These are phyloP conservation scores for Clarias macrocephalus DNA, from an alignment of 2,113 vertebrate genomes.

Conservation along the genomic window DNA sequence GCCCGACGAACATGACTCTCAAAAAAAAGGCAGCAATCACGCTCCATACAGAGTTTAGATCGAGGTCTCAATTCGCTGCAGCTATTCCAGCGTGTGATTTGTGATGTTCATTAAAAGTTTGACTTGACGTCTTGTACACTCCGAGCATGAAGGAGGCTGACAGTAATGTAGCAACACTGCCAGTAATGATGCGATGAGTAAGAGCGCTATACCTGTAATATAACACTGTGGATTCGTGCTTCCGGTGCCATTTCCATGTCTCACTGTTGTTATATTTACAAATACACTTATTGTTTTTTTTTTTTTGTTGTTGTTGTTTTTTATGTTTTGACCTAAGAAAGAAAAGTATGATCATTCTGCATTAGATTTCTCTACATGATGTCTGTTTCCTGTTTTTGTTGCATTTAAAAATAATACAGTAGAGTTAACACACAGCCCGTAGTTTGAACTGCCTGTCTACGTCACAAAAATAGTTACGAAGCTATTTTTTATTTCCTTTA, in stretches of 20 bases:
- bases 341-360: not conserved
- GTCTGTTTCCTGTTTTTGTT: not conserved
- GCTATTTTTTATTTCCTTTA: not conserved
- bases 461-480: not conserved
- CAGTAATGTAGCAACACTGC: conserved; percentile 9
- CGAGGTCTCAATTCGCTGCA: not conserved
- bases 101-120: conserved; percentile 32
- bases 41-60: not conserved
- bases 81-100: conserved; percentile 8
- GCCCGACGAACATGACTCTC: conserved; percentile 37
- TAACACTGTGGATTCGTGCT: conserved; percentile 1
- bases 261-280: not conserved
- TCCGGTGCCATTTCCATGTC: conserved; percentile 6
- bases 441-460: not conserved
- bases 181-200: conserved; percentile 9
- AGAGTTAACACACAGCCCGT: not conserved
- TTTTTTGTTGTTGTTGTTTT: no score
- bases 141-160: not conserved
- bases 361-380: not conserved
- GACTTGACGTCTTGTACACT: conserved; percentile 10
- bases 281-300: not conserved
- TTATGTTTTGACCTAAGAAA: not conserved
- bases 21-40: conserved; percentile 55
- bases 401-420: not conserved
- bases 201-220: not conserved